A percentile compares a stretch with the other conserved stretches of the same genome.
phyloP scores from a whole-genome alignment of 2,888 invertebrate species.

The Leucophora obtusa region DNA sequence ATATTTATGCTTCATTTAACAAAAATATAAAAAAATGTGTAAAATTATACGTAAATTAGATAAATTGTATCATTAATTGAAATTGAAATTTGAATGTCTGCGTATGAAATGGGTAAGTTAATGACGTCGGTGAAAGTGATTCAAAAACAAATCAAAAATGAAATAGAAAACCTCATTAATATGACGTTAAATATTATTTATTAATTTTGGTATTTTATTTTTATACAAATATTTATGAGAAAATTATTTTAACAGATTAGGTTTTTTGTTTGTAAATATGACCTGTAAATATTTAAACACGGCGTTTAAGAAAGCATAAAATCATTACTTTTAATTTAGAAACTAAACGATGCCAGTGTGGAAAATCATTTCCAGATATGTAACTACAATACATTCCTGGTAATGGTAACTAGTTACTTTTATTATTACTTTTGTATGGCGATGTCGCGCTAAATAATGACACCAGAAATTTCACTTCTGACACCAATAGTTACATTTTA shows the following conservation, averaged over 20 bases:
- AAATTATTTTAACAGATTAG: background rate
- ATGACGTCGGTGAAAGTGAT: slow-evolving; percentile 51
- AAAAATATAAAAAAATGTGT: background rate
- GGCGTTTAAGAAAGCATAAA: too few relatives aligned
- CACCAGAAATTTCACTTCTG: too few relatives aligned
- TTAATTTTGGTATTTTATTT: background rate
- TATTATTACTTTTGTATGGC: too few relatives aligned
- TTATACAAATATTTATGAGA: background rate
- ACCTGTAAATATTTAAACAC: background rate
- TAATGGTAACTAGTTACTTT: too few relatives aligned
- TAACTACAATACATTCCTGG: too few relatives aligned
- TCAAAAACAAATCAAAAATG: slow-evolving; percentile 14
- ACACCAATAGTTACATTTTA: too few relatives aligned
- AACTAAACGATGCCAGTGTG: too few relatives aligned
- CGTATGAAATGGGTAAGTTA: slow-evolving; percentile 12
- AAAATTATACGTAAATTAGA: background rate
- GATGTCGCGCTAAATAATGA: too few relatives aligned
- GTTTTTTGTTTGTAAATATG: background rate
- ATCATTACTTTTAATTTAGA: too few relatives aligned
- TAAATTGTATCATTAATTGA: slow-evolving; percentile 9
- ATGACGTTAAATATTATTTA: slow-evolving; percentile 39
- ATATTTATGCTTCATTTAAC: slow-evolving; percentile 7
- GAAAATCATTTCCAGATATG: too few relatives aligned
- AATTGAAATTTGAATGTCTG: slow-evolving; percentile 9
- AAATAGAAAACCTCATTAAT: background rate